Conservation (phyloP, 2,113 vertebrate species). For the Rhinopomastus cyanomelas region DNA sequence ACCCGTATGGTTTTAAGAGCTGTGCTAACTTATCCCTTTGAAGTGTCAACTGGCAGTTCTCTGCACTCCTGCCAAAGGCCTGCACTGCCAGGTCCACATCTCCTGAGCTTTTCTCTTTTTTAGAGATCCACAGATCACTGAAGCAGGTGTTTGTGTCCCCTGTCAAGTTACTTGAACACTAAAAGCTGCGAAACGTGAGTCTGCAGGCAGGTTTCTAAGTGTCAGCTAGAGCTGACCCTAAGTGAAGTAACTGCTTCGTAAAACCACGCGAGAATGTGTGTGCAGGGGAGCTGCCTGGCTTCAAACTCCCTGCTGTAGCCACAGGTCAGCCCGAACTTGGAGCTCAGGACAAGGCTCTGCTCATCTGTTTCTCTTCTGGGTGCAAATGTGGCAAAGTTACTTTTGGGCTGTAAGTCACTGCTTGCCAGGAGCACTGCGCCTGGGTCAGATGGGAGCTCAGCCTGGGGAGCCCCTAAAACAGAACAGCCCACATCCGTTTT, state of each 20-base stretch:
- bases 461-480: neutral
- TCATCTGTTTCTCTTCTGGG: neutral
- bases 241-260: neutral
- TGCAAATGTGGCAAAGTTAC: neutral
- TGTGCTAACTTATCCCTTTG: neutral
- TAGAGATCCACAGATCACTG: neutral
- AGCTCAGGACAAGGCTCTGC: neutral
- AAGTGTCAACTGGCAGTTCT: neutral
- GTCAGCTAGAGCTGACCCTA: neutral
- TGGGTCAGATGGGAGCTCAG: neutral
- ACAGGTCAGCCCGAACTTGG: neutral
- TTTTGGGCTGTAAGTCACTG: neutral
- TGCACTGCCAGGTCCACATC: neutral
- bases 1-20: neutral
- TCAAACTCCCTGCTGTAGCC: neutral
- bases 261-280: neutral
- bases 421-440: neutral
- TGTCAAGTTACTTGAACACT: neutral
- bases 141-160: neutral
- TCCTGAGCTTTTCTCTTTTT: neutral
- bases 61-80: accelerated
- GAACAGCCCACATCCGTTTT: neutral
- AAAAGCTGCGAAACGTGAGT: neutral
- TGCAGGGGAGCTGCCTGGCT: neutral
- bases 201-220: neutral